Evolutionary conservation across 2,888 invertebrate genomes (phyloP).

Genomic region (Rhingia campestris): DNA sequence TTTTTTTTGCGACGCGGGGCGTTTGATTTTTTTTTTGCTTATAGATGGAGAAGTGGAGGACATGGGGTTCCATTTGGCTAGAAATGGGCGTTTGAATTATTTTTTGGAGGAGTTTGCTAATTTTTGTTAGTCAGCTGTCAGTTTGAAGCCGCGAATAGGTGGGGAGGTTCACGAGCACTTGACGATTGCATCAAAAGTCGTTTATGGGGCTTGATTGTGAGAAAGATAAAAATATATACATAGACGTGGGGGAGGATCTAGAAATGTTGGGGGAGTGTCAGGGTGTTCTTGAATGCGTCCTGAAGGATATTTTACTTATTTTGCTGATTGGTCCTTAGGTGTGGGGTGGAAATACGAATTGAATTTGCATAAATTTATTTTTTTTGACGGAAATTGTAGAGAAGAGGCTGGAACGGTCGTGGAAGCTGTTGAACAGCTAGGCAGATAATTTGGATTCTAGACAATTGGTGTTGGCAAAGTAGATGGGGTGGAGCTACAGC

Average conservation of each 20-base stretch:
- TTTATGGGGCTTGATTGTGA: background rate
- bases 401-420: too few relatives aligned
- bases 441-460: too few relatives aligned
- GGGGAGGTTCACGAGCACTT: background rate
- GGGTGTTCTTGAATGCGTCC: too few relatives aligned
- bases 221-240: background rate
- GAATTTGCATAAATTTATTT: too few relatives aligned
- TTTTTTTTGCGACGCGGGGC: slow-evolving; percentile 33
- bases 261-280: background rate
- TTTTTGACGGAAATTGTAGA: too few relatives aligned
- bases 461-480: too few relatives aligned
- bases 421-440: too few relatives aligned
- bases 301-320: too few relatives aligned
- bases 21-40: slow-evolving; percentile 13
- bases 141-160: background rate
- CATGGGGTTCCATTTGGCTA: background rate
- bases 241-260: background rate
- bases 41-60: background rate
- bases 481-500: too few relatives aligned
- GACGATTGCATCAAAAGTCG: background rate
- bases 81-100: background rate
- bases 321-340: too few relatives aligned
- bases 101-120: background rate
- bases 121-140: slow-evolving; percentile 1
- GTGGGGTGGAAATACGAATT: too few relatives aligned